These are phyloP conservation scores for Idaea aversata DNA, from an alignment of 2,888 invertebrate species.

Conservation along the genomic window DNA sequence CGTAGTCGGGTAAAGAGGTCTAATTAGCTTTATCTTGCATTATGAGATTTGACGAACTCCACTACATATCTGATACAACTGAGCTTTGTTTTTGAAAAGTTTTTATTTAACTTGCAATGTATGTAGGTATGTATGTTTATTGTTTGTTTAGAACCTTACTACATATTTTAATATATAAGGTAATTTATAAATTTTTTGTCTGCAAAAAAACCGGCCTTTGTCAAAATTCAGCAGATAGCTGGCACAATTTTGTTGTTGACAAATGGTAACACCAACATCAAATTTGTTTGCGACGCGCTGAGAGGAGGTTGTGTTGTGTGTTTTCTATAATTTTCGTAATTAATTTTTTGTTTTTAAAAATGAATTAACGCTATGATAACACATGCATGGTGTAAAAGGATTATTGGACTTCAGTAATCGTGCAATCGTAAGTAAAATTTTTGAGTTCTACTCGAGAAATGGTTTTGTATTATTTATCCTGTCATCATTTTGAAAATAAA, in stretches of 20 bases:
- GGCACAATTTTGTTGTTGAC: neutral
- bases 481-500: neutral
- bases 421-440: neutral
- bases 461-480: neutral
- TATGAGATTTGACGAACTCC: too few species aligned
- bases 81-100: too few species aligned
- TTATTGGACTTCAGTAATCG: neutral
- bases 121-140: too few species aligned
- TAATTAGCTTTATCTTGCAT: too few species aligned
- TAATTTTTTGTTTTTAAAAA: neutral
- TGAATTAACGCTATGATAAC: neutral
- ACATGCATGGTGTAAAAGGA: neutral
- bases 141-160: too few species aligned
- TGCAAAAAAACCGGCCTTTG: too few species aligned
- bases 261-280: neutral
- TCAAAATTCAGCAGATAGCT: neutral
- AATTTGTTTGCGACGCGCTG: neutral
- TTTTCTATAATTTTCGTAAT: slow-evolving; percentile 26
- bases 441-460: slow-evolving; percentile 13
- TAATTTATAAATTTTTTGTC: too few species aligned
- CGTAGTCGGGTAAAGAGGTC: too few species aligned
- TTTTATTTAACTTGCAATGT: too few species aligned
- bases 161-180: too few species aligned
- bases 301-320: slow-evolving; percentile 9
- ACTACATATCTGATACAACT: too few species aligned